A percentile compares a stretch with the other conserved stretches of the same genome.
These are phyloP conservation scores for Xestia rhomboidea DNA, from an alignment of 2,888 invertebrate species.

Conservation along the genomic window DNA sequence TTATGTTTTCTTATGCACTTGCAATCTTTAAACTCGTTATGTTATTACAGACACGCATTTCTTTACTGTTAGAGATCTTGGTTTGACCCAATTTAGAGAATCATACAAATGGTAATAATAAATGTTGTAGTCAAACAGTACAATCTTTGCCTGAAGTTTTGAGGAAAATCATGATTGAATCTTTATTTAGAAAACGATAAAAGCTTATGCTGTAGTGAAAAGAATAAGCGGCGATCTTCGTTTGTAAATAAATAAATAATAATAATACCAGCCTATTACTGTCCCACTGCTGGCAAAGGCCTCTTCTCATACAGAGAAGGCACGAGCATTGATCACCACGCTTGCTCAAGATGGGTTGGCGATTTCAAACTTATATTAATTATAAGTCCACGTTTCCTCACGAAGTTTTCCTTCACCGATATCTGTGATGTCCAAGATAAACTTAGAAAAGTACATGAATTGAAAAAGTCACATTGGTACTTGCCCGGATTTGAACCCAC, in stretches of 20 bases:
- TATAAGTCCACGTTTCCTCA: no score
- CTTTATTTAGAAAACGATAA: background rate
- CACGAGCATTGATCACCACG: no score
- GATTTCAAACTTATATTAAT: no score
- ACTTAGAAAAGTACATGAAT: no score
- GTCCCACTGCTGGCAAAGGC: no score
- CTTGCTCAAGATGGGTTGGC: no score
- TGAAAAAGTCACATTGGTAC: no score
- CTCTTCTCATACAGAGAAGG: no score
- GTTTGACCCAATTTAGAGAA: conserved; percentile 38
- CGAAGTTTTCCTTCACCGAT: no score
- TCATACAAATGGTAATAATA: conserved; percentile 1
- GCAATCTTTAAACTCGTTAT: conserved; percentile 52
- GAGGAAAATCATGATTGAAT: background rate
- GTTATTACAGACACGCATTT: conserved; percentile 61
- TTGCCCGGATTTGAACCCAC: no score
- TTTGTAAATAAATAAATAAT: background rate
- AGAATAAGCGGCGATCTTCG: background rate
- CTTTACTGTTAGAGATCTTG: conserved; percentile 29
- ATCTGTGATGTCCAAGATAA: no score
- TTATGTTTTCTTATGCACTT: conserved; percentile 49
- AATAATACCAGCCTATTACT: no score
- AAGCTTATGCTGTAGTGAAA: background rate
- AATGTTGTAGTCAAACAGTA: background rate
- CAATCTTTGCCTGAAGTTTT: background rate